Percentiles rank a stretch among this genome's conserved stretches.
Conservation (phyloP, 1,140 invertebrate genomes). For the Chironomus striatipennis region DNA sequence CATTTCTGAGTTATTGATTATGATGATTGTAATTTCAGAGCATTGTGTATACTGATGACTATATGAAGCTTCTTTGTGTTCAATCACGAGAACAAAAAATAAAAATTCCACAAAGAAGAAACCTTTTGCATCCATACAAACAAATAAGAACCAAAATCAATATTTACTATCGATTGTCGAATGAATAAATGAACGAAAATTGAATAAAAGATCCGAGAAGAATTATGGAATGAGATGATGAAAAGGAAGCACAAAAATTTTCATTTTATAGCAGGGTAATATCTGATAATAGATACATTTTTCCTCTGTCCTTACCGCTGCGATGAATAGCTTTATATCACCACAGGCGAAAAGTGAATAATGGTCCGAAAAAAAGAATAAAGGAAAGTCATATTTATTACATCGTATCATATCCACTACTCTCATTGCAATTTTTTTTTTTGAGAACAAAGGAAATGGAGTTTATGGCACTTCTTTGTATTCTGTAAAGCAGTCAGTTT, state of each 20-base stretch:
- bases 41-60: not conserved
- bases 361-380: not conserved
- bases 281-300: no score
- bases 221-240: no score
- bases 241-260: no score
- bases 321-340: no score
- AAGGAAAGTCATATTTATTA: constrained; percentile 1
- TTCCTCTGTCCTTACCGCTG: no score
- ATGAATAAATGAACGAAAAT: not conserved
- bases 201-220: not conserved
- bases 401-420: not conserved
- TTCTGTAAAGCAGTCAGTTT: no score
- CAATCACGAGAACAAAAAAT: not conserved
- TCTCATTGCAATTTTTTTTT: no score
- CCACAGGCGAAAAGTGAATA: not conserved
- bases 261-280: no score
- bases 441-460: no score
- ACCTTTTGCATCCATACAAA: not conserved
- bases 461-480: no score
- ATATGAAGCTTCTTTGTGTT: not conserved
- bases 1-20: no score
- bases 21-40: no score
- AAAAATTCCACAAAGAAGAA: not conserved
- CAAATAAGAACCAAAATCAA: not conserved
- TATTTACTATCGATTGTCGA: not conserved